Base-by-base conservation (phyloP, 2,113 vertebrate genomes). In the Neomonachus schauinslandi region DNA sequence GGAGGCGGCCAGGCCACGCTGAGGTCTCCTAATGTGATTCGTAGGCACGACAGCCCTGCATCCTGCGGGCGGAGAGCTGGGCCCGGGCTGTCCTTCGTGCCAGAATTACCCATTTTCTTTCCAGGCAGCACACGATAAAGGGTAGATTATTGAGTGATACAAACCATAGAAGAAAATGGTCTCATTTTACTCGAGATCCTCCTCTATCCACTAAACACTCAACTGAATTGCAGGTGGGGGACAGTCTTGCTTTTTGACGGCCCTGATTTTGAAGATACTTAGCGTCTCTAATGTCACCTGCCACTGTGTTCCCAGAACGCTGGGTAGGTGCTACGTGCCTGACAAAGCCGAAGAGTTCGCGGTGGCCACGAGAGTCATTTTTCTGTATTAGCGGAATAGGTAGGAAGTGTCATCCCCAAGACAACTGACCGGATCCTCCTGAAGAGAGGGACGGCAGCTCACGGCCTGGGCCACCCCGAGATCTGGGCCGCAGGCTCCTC, bases 261-360 rank as follows among this genome's bases (percentile, higher is more conserved):
- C 72, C n/a, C 49, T 51, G 53, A 46, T 42, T 39, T 46, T 33
- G 71, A 65, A 77, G 86, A 22, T 12, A 24, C 8, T 22, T 14
- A 1, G 19, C 51, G 72, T 95, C 83, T 57, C 83, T 61, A 22
- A 69, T 67, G 63, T 59, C 65, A 8, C 80, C 69, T 74, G 51
- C 4, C 36, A 4, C 94, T 13, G 49, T 18, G 15, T 0, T 46
- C 22, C 2, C 7, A 11, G 24, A 8, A 14, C 0, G 2, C 57
- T 7, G 36, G 55, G 53, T 53, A 39, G 72, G 61, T n/a, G 15
- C 36, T 6, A 4, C 15, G 2, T 2, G 46, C 39, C 71, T n/a
- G 28, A 55, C 9, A n/a, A n/a, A 36, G n/a, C 31, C 28, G 42
- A 10, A 55, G 24, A 76, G 49, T 31, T 57, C 91, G 39, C 36